Evolutionary conservation across 2,113 vertebrate genomes (phyloP).

Genomic region (Prolemur simus): DNA sequence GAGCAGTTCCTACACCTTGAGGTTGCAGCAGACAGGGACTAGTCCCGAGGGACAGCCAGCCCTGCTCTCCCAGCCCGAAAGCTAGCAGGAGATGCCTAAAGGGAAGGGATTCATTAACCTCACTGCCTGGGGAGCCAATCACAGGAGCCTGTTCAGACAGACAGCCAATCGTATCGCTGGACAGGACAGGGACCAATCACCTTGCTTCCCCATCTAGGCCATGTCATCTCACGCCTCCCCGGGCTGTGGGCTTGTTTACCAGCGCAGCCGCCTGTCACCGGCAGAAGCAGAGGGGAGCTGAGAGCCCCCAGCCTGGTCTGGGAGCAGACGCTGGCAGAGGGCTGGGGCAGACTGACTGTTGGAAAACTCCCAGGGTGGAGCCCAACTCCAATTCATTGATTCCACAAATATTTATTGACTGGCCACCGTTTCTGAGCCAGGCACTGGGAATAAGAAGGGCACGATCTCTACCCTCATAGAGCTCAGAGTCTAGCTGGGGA

Average conservation of each 20-base stretch:
- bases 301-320: background rate
- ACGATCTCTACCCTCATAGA: background rate
- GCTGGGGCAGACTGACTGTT: background rate
- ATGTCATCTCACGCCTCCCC: background rate
- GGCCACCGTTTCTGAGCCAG: background rate
- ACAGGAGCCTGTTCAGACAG: background rate
- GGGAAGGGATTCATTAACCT: background rate
- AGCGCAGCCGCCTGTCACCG: background rate
- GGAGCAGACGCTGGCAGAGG: background rate
- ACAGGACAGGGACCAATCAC: constrained; percentile 29
- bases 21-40: background rate
- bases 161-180: constrained; percentile 26
- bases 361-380: background rate
- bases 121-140: constrained; percentile 45
- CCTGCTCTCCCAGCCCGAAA: background rate
- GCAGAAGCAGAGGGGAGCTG: background rate
- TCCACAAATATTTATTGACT: background rate
- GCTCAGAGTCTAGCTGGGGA: background rate
- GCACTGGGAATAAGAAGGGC: background rate
- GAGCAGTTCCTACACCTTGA: background rate
- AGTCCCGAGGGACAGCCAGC: background rate
- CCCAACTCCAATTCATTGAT: background rate
- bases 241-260: background rate
- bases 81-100: background rate
- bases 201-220: constrained; percentile 28